Evolutionary conservation across 2,113 vertebrate genomes (phyloP), one percentile per base, ranked within the genome.

Genomic region (Motacilla tschutschensis): DNA sequence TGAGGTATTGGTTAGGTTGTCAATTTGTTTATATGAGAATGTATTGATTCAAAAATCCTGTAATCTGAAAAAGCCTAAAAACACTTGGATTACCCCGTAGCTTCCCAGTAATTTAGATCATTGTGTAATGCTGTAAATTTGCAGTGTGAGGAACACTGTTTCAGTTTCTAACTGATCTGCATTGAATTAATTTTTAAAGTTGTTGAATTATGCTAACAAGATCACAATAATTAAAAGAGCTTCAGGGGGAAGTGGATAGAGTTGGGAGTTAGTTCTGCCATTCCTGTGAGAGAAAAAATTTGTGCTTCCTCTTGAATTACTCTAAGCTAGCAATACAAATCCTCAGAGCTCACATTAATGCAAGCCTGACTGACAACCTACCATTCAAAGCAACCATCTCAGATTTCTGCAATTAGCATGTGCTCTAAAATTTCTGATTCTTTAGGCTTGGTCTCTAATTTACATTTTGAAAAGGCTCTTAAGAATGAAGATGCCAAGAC

Each of bases 401-500:
- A 87, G 65, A 75, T 87, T 86, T 87, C 83, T 77, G 62, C 74
- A 79, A 91, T 90, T 89, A 94, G 75, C 74, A 75, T 83, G 48
- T 60, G 82, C 53, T 87, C 70, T 89, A 85, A 92, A 82, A 81
- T 90, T 89, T 83, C 70, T 40, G 60, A 73, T 87, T 85, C 78
- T 66, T 38, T 85, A 76, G 46, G 21, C 26, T 65, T 79, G 72
- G 48, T 75, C 60, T 85, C 73, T 83, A 75, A 94, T 93, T 93
- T 93, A 57, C 85, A 93, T 92, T 94, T 92, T 93, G 67, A 95
- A 95, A 91, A 91, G 86, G 35, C 38, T 88, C 40, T 76, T 85
- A 66, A 89, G 89, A 90, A 87, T 43, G 65, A 94, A 91, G 64
- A 67, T 59, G 35, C 80, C 74, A 81, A 72, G 60, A 43, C 55